Percentiles rank a stretch among this genome's conserved stretches.
Evolutionary conservation across 2,888 invertebrate species (phyloP).

Genomic region (Andrena haemorrhoa): DNA sequence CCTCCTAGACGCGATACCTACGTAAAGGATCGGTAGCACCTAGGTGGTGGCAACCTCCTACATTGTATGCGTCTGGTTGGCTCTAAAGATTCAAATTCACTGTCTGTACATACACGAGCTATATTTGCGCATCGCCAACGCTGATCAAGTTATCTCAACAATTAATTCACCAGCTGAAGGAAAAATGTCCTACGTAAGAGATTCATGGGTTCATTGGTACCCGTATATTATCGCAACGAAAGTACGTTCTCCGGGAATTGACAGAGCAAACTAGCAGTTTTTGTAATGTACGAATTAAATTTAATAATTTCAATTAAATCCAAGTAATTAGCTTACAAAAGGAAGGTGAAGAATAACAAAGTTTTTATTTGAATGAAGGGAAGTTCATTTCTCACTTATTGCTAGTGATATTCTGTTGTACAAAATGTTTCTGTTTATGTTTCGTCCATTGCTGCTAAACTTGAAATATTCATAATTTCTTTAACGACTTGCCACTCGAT

Average conservation of each 20-base stretch:
- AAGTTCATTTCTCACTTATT: no score
- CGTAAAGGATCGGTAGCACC: neutral
- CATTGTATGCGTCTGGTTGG: constrained; percentile 1
- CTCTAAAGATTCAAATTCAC: neutral
- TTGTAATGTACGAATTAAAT: neutral
- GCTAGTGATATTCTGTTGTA: no score
- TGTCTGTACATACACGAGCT: constrained; percentile 9
- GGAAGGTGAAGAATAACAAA: no score
- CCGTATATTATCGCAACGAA: neutral
- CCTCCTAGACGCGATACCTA: no score
- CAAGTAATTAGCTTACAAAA: no score
- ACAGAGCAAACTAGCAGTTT: neutral
- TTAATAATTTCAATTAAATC: neutral
- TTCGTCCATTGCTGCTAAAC: neutral
- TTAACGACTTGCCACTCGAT: neutral
- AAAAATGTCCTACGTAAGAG: neutral
- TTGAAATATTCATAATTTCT: neutral
- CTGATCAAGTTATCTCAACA: neutral
- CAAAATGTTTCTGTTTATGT: neutral
- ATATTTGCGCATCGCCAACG: neutral
- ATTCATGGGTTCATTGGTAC: neutral
- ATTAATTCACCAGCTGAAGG: neutral
- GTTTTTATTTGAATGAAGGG: no score
- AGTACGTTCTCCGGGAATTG: neutral
- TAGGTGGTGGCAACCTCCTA: neutral